Evolutionary conservation across 2,888 invertebrate species (phyloP).

Genomic region (Chrysotoxum bicinctum): DNA sequence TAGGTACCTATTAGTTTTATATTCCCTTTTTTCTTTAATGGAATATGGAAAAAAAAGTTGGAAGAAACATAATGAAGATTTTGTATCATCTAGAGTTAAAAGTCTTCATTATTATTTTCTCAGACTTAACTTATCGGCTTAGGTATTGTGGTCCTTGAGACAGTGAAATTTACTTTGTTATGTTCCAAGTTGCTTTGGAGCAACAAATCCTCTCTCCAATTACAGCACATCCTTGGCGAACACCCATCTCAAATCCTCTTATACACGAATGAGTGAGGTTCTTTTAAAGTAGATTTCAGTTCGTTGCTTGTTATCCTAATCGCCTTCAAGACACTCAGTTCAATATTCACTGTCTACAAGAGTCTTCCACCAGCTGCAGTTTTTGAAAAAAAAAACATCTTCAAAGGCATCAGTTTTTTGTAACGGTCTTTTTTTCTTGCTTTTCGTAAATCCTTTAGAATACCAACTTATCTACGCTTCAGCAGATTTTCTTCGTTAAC

Average conservation of each 20-base stretch:
- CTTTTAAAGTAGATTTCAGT: slow-evolving; percentile 24
- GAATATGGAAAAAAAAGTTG: no score
- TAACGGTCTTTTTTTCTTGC: not conserved
- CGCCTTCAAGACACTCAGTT: slow-evolving; percentile 19
- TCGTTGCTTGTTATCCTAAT: slow-evolving; percentile 51
- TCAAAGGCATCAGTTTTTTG: slow-evolving; percentile 12
- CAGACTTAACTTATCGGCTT: slow-evolving; percentile 6
- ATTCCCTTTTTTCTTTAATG: not conserved
- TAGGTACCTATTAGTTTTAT: not conserved
- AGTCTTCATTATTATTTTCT: slow-evolving; percentile 6
- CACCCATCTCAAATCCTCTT: slow-evolving; percentile 28
- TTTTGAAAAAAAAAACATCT: slow-evolving; percentile 8
- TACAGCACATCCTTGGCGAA: slow-evolving; percentile 23
- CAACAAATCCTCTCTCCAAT: slow-evolving; percentile 31
- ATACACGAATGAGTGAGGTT: slow-evolving; percentile 35
- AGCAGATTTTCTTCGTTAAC: slow-evolving; percentile 51
- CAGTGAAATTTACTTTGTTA: not conserved
- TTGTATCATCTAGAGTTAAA: slow-evolving; percentile 10
- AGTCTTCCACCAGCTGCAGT: not conserved
- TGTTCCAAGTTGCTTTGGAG: not conserved
- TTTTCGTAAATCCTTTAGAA: slow-evolving; percentile 50
- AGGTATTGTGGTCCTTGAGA: slow-evolving; percentile 22
- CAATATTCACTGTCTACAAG: slow-evolving; percentile 1
- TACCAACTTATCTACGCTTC: slow-evolving; percentile 45
- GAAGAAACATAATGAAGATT: not conserved